Percentiles rank a stretch among this genome's conserved stretches.
Evolutionary conservation across 2,888 invertebrate genomes (phyloP).

Genomic region (Oscheius onirici): DNA sequence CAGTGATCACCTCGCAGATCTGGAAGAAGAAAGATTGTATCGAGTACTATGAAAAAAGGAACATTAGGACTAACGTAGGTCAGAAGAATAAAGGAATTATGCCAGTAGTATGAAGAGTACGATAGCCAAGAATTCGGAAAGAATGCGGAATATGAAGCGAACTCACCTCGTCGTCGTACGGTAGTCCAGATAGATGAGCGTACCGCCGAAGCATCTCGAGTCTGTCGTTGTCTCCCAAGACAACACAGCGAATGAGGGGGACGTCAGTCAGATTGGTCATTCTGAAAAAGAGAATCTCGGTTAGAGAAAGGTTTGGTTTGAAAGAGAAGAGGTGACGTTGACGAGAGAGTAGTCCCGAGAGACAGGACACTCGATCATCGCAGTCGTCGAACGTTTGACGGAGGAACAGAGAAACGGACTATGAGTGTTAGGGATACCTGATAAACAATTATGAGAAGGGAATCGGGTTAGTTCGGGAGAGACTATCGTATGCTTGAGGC

Average conservation of each 20-base stretch:
- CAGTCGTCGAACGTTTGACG: neutral
- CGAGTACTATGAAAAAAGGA: no score
- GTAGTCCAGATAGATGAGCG: constrained; percentile 24
- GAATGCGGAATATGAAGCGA: neutral
- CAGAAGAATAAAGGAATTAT: no score
- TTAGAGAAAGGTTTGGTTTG: no score
- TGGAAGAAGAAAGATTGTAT: constrained; percentile 2
- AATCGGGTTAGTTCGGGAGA: neutral
- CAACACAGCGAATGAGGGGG: constrained; percentile 28
- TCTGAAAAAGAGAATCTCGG: neutral
- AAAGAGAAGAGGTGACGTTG: neutral
- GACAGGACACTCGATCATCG: constrained; percentile 15
- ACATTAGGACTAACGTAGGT: no score
- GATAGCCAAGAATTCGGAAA: no score
- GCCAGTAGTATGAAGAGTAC: no score
- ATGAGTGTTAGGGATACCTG: neutral
- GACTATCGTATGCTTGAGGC: neutral
- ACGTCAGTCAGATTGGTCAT: constrained; percentile 33
- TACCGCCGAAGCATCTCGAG: constrained; percentile 22
- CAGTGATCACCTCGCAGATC: constrained; percentile 30
- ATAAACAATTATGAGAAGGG: neutral
- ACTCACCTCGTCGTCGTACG: constrained; percentile 19
- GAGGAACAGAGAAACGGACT: neutral
- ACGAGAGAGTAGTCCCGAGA: neutral
- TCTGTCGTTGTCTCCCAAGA: constrained; percentile 28